Evolutionary conservation across 2,888 invertebrate species (phyloP).

Genomic region (Oxycera nigricornis): DNA sequence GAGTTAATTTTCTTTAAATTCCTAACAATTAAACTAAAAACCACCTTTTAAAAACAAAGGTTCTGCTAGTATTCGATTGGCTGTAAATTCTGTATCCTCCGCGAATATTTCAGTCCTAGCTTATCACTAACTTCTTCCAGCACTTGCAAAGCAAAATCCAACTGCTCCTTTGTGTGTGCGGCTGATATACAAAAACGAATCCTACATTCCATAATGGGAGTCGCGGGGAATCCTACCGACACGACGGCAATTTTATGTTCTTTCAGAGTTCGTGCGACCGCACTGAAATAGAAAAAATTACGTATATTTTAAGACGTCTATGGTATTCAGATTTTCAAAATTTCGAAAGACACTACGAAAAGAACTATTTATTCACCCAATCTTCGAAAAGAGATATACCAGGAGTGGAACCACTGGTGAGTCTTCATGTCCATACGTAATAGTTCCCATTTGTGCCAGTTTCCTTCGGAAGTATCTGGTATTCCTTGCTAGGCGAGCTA

Average conservation of each 20-base stretch:
- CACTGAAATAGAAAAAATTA: slow-evolving; percentile 66
- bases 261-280: slow-evolving; percentile 84
- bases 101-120: slow-evolving; percentile 81
- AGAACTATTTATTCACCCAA: slow-evolving; percentile 82
- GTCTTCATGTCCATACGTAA: slow-evolving; percentile 89
- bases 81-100: slow-evolving; percentile 66
- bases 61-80: slow-evolving; percentile 65
- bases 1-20: neutral
- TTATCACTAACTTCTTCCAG: slow-evolving; percentile 77
- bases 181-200: slow-evolving; percentile 96
- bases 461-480: slow-evolving; percentile 79
- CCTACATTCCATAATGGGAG: slow-evolving; percentile 89
- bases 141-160: slow-evolving; percentile 79
- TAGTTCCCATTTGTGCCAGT: slow-evolving; percentile 87
- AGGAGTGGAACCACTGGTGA: slow-evolving; percentile 97
- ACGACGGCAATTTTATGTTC: slow-evolving; percentile 88
- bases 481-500: slow-evolving; percentile 78
- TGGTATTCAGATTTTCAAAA: no score
- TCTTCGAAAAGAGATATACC: slow-evolving; percentile 93
- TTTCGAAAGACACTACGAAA: neutral
- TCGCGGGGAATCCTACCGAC: slow-evolving; percentile 97
- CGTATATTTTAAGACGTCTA: no score
- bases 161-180: slow-evolving; percentile 91
- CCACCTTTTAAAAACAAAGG: neutral
- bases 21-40: neutral